phyloP scores from a whole-genome alignment of 2,888 invertebrate species.

The Empis livida region DNA sequence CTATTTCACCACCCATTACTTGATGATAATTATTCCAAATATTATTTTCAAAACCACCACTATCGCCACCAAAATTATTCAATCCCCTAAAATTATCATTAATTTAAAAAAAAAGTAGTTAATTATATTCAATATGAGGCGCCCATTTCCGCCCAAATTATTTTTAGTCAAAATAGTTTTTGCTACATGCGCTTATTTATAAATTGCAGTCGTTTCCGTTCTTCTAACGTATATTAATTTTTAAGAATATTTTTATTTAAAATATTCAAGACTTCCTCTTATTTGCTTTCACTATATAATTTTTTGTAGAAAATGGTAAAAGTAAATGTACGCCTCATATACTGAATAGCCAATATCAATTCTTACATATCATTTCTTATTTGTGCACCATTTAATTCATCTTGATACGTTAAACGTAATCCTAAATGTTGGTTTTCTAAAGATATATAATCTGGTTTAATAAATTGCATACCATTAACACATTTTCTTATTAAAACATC shows the following conservation, averaged over 20 bases:
- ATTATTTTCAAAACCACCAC: background rate
- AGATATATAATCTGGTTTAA: slow-evolving; percentile 8
- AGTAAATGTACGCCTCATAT: too few relatives aligned
- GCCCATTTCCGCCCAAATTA: too few relatives aligned
- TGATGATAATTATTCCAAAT: slow-evolving; percentile 7
- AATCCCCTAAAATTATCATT: background rate
- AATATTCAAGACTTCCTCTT: too few relatives aligned
- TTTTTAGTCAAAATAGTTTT: too few relatives aligned
- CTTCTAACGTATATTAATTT: too few relatives aligned
- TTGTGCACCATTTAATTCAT: background rate
- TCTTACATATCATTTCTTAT: background rate
- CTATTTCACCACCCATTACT: slow-evolving; percentile 5
- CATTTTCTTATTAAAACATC: slow-evolving; percentile 8
- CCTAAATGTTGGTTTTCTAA: background rate
- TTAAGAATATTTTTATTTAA: background rate
- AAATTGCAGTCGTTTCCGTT: too few relatives aligned
- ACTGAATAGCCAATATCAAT: too few relatives aligned
- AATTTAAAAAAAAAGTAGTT: too few relatives aligned
- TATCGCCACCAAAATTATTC: background rate
- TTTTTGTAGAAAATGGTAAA: too few relatives aligned
- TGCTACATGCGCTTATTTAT: too few relatives aligned
- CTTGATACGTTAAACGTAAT: background rate
- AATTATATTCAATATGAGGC: too few relatives aligned
- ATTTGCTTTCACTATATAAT: too few relatives aligned
- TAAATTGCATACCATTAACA: slow-evolving; percentile 9